Percentiles rank a stretch among this genome's conserved stretches.
Conservation (phyloP, 1,140 invertebrate genomes). For the Hylyphantes graminicola region DNA sequence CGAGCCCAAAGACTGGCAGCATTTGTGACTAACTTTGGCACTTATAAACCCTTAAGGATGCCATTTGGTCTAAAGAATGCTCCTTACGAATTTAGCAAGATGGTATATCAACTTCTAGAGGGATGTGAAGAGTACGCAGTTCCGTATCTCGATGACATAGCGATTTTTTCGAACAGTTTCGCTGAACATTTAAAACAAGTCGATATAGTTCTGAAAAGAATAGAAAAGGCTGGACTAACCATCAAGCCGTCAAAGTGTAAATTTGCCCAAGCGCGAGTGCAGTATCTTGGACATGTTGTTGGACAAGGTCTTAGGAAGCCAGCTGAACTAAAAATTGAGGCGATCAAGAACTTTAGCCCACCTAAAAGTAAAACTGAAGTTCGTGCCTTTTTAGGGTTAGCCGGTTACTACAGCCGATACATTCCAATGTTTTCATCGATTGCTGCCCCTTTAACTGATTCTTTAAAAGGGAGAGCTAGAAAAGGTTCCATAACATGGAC, state of each 20-base stretch:
- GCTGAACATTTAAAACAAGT: not conserved
- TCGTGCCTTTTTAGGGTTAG: not conserved
- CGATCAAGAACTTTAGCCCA: not conserved
- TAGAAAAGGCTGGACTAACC: not conserved
- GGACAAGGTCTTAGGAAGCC: not conserved
- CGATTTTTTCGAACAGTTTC: not conserved
- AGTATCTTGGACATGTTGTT: slow-evolving; percentile 11
- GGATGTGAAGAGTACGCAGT: slow-evolving; percentile 12
- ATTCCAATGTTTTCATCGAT: not conserved
- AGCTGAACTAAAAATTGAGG: not conserved
- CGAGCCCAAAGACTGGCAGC: not conserved
- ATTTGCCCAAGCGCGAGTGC: slow-evolving; percentile 8
- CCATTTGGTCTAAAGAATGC: slow-evolving; percentile 15
- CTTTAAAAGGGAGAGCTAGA: not conserved
- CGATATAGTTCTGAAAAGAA: not conserved
- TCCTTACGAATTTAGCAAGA: not conserved
- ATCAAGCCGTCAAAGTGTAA: slow-evolving; percentile 14
- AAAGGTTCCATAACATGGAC: not conserved
- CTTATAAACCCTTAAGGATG: slow-evolving; percentile 10
- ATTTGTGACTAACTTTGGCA: slow-evolving; percentile 18
- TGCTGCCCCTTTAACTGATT: not conserved
- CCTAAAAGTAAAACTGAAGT: slow-evolving; percentile 14
- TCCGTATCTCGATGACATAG: slow-evolving; percentile 17
- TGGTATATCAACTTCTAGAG: slow-evolving; percentile 1
- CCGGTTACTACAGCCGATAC: not conserved